phyloP scores from a whole-genome alignment of 1,140 invertebrate species.

The Drosophila watanabei region DNA sequence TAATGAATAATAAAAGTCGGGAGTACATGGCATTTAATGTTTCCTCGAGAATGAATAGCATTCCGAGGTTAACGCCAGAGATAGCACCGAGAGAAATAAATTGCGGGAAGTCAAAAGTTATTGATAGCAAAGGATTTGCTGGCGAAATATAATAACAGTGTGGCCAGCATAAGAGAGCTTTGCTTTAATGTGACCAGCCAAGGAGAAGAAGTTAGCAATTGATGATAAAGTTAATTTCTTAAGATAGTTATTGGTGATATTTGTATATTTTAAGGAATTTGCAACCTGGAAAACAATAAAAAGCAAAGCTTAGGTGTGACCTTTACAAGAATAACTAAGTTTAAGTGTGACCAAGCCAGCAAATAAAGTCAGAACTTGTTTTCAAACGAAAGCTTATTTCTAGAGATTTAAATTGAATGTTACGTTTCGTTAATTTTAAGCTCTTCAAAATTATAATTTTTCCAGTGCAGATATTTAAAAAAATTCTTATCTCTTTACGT shows the following conservation, averaged over 20 bases:
- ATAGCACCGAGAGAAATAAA: conserved; percentile 5
- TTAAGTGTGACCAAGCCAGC: not conserved
- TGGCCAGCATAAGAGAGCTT: too few species aligned
- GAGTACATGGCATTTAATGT: conserved; percentile 76
- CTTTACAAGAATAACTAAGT: too few species aligned
- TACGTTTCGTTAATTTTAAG: not conserved
- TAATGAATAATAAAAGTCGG: conserved; percentile 84
- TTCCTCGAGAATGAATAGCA: conserved; percentile 53
- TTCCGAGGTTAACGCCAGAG: conserved; percentile 28
- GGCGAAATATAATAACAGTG: not conserved
- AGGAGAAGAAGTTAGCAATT: not conserved
- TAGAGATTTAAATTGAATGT: not conserved
- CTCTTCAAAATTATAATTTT: not conserved
- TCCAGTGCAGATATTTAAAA: conserved; percentile 21
- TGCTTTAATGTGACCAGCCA: not conserved
- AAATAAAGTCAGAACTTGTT: not conserved
- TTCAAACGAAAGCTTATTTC: not conserved
- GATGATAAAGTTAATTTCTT: not conserved
- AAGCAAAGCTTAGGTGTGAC: not conserved
- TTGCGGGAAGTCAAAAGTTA: not conserved
- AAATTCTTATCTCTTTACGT: conserved; percentile 7
- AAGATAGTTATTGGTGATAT: not conserved
- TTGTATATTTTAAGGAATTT: too few species aligned
- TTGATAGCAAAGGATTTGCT: not conserved
- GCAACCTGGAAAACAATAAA: too few species aligned